These are phyloP conservation scores for Luffia ferchaultella DNA, from an alignment of 2,888 invertebrate genomes.

Conservation along the genomic window DNA sequence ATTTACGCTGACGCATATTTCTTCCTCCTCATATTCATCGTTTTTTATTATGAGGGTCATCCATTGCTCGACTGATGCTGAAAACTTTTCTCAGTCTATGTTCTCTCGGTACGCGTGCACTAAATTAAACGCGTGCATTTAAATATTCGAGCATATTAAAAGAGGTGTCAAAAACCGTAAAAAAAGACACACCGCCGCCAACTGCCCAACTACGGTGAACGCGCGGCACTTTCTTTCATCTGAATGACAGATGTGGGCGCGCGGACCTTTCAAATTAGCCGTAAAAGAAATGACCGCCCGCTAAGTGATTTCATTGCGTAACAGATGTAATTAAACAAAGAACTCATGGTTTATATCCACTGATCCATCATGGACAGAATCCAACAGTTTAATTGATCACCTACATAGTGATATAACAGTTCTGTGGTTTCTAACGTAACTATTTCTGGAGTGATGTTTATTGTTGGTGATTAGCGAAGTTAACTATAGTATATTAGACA, in stretches of 20 bases:
- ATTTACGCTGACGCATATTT: too few relatives aligned
- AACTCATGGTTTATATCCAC: conserved; percentile 17
- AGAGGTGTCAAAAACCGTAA: too few relatives aligned
- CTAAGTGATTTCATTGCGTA: conserved; percentile 19
- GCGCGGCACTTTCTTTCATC: not conserved
- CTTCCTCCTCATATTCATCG: too few relatives aligned
- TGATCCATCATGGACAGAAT: conserved; percentile 8
- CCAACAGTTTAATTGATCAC: conserved; percentile 16
- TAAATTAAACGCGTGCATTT: too few relatives aligned
- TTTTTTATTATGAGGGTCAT: too few relatives aligned
- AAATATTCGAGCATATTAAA: too few relatives aligned
- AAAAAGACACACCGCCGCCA: too few relatives aligned
- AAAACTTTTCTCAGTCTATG: too few relatives aligned
- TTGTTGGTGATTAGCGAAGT: not conserved
- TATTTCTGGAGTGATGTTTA: not conserved
- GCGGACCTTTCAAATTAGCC: not conserved
- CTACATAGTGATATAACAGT: conserved; percentile 12
- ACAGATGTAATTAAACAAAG: conserved; percentile 19
- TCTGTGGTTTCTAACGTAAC: not conserved
- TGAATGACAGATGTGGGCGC: not conserved
- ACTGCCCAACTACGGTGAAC: not conserved
- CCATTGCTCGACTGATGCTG: too few relatives aligned
- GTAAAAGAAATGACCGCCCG: conserved; percentile 12
- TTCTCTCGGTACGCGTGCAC: too few relatives aligned
- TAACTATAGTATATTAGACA: too few relatives aligned